These are phyloP conservation scores for Gasterosteus nipponicus DNA, from an alignment of 2,113 vertebrate species.

Conservation along the genomic window DNA sequence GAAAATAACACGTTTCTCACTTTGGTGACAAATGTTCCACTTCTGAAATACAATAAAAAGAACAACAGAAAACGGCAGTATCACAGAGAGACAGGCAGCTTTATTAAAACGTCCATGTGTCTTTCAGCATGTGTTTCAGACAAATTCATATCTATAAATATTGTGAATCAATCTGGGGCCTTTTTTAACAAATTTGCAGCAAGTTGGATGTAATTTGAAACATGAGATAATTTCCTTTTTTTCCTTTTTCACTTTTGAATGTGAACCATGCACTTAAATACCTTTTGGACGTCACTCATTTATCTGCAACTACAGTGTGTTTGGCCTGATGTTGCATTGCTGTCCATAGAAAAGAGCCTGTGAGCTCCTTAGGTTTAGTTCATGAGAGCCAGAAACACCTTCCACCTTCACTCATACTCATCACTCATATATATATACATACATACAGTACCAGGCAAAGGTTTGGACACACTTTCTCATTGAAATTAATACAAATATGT, in stretches of 20 bases:
- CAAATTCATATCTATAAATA: too few relatives aligned
- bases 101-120: background rate
- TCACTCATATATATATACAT: too few relatives aligned
- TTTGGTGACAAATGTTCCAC: constrained; percentile 20
- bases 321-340: background rate
- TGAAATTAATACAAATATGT: too few relatives aligned
- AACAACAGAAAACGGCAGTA: background rate
- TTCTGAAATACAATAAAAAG: constrained; percentile 13
- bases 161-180: background rate
- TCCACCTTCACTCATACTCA: too few relatives aligned
- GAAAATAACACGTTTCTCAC: constrained; percentile 28
- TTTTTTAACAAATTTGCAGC: background rate
- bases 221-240: background rate
- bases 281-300: background rate
- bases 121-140: background rate
- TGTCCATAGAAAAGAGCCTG: background rate
- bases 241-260: background rate
- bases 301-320: background rate
- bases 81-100: background rate
- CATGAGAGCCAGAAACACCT: too few relatives aligned
- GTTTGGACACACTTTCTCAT: too few relatives aligned
- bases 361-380: background rate
- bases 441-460: too few relatives aligned
- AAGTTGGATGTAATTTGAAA: background rate
- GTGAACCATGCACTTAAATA: background rate